Evolutionary conservation across 2,888 invertebrate species (phyloP).

Genomic region (Synanthedon myopaeformis): DNA sequence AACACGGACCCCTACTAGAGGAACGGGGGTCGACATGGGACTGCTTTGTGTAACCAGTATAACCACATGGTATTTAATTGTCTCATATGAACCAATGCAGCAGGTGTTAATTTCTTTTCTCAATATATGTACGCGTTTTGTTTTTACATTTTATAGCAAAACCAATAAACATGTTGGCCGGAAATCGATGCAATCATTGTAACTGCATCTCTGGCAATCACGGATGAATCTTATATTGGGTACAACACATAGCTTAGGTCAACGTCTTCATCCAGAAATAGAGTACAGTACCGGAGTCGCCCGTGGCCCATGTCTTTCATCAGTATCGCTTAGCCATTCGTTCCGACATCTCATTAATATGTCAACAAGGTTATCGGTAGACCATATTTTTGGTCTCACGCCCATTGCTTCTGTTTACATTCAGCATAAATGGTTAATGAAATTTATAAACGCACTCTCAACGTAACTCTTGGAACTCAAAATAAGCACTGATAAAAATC

Average conservation of each 20-base stretch:
- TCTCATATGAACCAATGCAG: slow-evolving; percentile 7
- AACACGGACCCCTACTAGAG: slow-evolving; percentile 17
- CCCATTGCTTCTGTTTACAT: slow-evolving; percentile 28
- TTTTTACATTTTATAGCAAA: too few species aligned
- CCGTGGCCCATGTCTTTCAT: slow-evolving; percentile 53
- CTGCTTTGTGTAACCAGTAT: slow-evolving; percentile 11
- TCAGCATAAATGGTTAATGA: slow-evolving; percentile 7
- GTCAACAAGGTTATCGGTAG: slow-evolving; percentile 58
- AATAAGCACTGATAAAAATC: too few species aligned
- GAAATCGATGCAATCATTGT: slow-evolving; percentile 11
- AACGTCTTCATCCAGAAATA: slow-evolving; percentile 60
- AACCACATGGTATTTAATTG: slow-evolving; percentile 8
- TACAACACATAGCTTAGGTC: slow-evolving; percentile 30
- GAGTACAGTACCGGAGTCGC: slow-evolving; percentile 20
- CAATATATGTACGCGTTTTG: too few species aligned
- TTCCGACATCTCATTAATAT: slow-evolving; percentile 56
- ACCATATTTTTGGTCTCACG: slow-evolving; percentile 30
- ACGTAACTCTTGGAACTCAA: slow-evolving; percentile 1
- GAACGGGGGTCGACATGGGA: slow-evolving; percentile 18
- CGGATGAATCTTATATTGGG: slow-evolving; percentile 27
- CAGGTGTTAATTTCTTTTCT: neutral
- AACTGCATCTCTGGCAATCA: slow-evolving; percentile 18
- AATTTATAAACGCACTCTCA: slow-evolving; percentile 3
- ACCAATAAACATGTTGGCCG: slow-evolving; percentile 3
- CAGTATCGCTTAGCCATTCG: slow-evolving; percentile 47